Conservation (phyloP, 2,113 vertebrate genomes). For the Rissa tridactyla region DNA sequence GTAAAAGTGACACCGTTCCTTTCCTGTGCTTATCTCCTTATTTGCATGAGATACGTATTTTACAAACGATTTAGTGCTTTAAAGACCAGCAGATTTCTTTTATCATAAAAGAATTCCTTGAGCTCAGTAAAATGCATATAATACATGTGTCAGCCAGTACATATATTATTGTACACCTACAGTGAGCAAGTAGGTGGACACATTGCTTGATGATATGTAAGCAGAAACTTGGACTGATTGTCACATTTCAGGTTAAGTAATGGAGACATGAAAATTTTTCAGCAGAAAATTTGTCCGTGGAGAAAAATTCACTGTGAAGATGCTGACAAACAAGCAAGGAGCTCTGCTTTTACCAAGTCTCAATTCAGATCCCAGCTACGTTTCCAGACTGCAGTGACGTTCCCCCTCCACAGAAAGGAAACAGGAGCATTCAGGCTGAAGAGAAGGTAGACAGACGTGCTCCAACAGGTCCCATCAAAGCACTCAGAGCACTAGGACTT, state of each 20-base stretch:
- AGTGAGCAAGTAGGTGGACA: neutral
- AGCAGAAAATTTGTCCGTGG: neutral
- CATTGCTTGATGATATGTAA: neutral
- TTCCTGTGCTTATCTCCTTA: neutral
- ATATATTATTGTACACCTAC: neutral
- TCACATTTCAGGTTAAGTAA: neutral
- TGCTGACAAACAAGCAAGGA: accelerated
- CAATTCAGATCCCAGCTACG: neutral
- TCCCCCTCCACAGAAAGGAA: neutral
- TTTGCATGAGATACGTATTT: neutral
- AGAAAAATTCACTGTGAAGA: neutral
- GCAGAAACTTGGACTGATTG: neutral
- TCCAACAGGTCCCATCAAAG: neutral
- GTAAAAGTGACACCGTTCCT: neutral
- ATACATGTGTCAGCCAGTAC: neutral
- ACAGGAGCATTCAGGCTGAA: neutral
- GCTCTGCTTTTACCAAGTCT: neutral
- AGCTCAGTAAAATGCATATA: neutral
- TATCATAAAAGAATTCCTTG: neutral
- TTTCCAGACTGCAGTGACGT: neutral
- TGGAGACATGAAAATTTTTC: neutral
- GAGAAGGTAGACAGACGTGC: neutral
- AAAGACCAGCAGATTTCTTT: neutral
- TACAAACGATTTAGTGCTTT: neutral
- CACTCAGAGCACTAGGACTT: neutral